These are phyloP conservation scores for Peromyscus aztecus DNA, from an alignment of 2,797 vertebrate species.

Conservation along the genomic window DNA sequence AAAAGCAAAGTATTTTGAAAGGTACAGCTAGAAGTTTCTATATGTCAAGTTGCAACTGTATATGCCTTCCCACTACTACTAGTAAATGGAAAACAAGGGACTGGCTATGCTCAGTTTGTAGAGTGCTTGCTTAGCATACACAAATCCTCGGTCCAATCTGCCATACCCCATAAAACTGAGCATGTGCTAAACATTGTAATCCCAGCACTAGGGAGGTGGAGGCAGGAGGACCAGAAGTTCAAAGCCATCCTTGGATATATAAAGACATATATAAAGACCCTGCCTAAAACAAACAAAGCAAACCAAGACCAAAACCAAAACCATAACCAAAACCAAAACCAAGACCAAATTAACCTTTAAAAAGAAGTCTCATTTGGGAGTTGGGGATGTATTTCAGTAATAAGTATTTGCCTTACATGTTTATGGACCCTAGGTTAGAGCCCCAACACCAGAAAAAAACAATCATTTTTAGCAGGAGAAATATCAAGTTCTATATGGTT, in stretches of 20 bases:
- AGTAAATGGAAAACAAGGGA: constrained; percentile 7
- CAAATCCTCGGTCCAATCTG: neutral
- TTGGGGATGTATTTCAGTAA: neutral
- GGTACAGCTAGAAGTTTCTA: constrained; percentile 9
- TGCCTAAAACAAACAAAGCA: neutral
- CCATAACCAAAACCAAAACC: neutral
- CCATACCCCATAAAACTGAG: too few relatives aligned
- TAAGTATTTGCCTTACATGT: neutral
- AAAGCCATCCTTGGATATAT: neutral
- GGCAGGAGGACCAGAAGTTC: neutral
- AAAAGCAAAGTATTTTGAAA: constrained; percentile 49
- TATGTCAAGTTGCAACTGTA: neutral
- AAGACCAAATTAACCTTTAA: neutral
- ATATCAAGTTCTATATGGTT: neutral
- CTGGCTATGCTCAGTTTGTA: neutral
- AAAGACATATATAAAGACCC: neutral
- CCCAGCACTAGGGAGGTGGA: neutral
- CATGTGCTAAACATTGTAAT: neutral
- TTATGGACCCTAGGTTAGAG: neutral
- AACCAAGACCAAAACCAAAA: neutral
- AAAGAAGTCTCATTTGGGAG: neutral
- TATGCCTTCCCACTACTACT: neutral
- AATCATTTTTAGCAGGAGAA: neutral
- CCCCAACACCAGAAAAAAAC: constrained; percentile 3
- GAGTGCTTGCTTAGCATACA: neutral